phyloP scores from a whole-genome alignment of 1,140 invertebrate genomes.

The Cherax destructor region DNA sequence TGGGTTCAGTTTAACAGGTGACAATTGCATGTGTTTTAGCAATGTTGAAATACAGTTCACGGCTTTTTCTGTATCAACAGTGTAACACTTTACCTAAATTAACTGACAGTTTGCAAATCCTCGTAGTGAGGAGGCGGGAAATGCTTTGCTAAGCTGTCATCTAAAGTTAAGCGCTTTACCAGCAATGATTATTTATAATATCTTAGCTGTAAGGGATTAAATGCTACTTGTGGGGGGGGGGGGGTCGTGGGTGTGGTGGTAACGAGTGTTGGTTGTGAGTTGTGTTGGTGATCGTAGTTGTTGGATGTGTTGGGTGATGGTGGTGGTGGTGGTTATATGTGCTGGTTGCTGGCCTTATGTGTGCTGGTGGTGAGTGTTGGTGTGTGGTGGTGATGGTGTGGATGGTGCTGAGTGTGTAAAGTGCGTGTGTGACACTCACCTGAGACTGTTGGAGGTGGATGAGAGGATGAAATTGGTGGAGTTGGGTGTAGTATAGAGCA shows the following conservation, averaged over 20 bases:
- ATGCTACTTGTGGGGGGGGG: neutral
- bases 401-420: neutral
- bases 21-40: too few species aligned
- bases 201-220: neutral
- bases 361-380: neutral
- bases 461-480: constrained; percentile 6
- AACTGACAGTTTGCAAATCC: too few species aligned
- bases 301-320: neutral
- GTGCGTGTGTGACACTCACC: neutral
- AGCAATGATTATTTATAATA: too few species aligned
- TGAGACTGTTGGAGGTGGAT: neutral
- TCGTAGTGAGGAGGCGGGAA: too few species aligned
- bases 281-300: neutral
- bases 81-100: too few species aligned
- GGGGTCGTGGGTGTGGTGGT: neutral
- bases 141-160: too few species aligned
- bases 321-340: neutral
- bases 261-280: neutral
- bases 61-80: too few species aligned
- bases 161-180: too few species aligned
- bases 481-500: constrained; percentile 11
- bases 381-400: neutral
- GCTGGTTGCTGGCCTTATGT: neutral
- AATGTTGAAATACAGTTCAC: too few species aligned
- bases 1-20: too few species aligned